phyloP scores from a whole-genome alignment of 2,797 vertebrate genomes.

The Champsocephalus esox region DNA sequence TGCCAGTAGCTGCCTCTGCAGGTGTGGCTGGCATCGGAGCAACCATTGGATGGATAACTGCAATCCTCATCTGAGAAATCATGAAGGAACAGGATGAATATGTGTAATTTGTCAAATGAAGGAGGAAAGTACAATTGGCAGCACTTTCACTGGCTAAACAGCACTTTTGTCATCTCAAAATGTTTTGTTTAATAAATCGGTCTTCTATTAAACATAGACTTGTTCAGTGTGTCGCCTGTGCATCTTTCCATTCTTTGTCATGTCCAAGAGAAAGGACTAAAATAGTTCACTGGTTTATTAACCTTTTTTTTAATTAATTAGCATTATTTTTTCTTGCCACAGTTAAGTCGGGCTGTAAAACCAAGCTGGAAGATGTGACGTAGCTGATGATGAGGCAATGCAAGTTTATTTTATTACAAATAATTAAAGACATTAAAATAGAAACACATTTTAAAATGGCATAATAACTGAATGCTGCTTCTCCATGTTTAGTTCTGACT shows the following conservation, averaged over 20 bases:
- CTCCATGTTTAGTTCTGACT: no score
- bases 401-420: no score
- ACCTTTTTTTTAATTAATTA: no score
- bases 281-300: background rate
- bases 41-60: background rate
- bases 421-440: no score
- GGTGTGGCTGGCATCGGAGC: constrained; percentile 28
- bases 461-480: no score
- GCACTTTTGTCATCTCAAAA: background rate
- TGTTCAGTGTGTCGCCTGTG: background rate
- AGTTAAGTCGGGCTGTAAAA: background rate
- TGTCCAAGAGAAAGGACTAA: background rate
- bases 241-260: background rate
- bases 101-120: background rate
- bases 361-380: background rate
- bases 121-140: background rate
- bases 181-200: background rate
- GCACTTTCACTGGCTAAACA: background rate
- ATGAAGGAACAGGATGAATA: no score
- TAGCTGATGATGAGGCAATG: background rate
- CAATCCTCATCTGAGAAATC: background rate
- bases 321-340: background rate
- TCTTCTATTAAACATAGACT: background rate
- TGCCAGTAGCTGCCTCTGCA: constrained; percentile 14
- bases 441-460: no score